Conservation (phyloP, 1,140 invertebrate species). For the Solenopsis invicta region DNA sequence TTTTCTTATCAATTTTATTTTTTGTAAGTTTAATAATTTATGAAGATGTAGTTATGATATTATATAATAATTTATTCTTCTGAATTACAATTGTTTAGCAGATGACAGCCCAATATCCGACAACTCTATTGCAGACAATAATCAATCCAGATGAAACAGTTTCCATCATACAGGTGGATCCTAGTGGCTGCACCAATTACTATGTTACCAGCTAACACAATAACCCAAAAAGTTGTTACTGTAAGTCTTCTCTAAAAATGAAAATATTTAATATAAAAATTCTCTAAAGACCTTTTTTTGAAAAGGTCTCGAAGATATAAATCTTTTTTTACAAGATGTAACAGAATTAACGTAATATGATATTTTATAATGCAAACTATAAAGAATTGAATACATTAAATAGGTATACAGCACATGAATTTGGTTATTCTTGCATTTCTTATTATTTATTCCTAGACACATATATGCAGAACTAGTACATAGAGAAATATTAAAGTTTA, state of each 20-base stretch:
- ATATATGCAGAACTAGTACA: background rate
- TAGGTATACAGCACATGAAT: background rate
- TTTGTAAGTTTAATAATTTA: background rate
- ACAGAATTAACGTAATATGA: background rate
- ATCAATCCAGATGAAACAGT: conserved; percentile 98
- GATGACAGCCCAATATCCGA: conserved; percentile 93
- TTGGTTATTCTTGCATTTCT: background rate
- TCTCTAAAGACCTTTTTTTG: background rate
- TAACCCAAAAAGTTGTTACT: conserved; percentile 96
- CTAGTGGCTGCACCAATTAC: conserved; percentile 95
- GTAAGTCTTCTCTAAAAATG: conserved; percentile 87
- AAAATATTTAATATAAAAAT: conserved; percentile 15
- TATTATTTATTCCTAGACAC: background rate
- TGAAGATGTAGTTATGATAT: background rate
- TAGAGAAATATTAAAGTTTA: conserved; percentile 3
- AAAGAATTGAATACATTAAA: background rate
- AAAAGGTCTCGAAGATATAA: background rate
- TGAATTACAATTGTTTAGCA: conserved; percentile 77
- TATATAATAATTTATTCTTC: background rate
- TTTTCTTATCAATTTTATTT: conserved; percentile 10
- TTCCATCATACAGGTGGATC: conserved; percentile 98
- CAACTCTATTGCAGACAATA: conserved; percentile 97
- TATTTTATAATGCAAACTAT: background rate
- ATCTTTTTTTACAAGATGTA: background rate
- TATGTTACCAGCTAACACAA: conserved; percentile 97